Evolutionary conservation across 2,888 invertebrate genomes (phyloP).

Genomic region (Drosophila borborema): DNA sequence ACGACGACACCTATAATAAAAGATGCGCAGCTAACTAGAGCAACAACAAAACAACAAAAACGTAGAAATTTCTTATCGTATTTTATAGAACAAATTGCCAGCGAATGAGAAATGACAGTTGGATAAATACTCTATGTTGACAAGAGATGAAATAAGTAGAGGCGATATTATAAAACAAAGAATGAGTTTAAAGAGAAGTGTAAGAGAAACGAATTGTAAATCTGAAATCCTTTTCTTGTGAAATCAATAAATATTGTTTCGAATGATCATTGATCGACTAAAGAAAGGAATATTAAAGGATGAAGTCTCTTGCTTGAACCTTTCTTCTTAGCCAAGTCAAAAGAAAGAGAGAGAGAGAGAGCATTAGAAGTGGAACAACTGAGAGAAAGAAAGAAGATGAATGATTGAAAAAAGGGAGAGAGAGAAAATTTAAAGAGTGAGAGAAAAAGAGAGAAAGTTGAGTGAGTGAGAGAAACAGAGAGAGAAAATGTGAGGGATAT

Average conservation of each 20-base stretch:
- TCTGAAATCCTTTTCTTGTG: too few species aligned
- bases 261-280: not conserved
- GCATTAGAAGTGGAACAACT: too few species aligned
- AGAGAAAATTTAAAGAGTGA: rapidly evolving
- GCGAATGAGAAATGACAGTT: not conserved
- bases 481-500: too few species aligned
- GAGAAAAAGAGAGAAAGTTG: not conserved
- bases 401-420: too few species aligned
- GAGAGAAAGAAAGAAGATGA: not conserved
- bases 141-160: not conserved
- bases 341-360: not conserved
- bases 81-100: constrained; percentile 15
- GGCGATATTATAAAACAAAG: too few species aligned
- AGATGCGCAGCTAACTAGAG: constrained; percentile 26
- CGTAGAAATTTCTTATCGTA: constrained; percentile 15
- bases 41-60: constrained; percentile 29
- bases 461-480: not conserved
- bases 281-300: too few species aligned
- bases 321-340: too few species aligned
- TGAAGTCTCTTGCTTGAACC: too few species aligned
- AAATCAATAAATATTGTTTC: not conserved
- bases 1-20: not conserved
- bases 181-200: not conserved
- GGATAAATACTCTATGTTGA: constrained; percentile 10
- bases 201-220: too few species aligned